Evolutionary conservation across 2,888 invertebrate genomes (phyloP).

Genomic region (Phlogophora meticulosa): DNA sequence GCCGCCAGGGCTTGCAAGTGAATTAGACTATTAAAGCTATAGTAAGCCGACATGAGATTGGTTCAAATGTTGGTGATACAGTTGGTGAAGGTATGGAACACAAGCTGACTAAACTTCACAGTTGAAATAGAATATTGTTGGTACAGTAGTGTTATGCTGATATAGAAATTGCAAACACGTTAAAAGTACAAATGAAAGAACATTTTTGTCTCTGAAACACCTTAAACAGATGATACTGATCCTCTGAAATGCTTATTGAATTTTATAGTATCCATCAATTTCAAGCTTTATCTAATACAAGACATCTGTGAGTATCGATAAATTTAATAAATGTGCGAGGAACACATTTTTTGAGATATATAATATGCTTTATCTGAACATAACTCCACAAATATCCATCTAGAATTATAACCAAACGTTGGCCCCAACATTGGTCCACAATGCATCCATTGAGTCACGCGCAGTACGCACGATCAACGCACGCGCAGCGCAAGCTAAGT

Average conservation of each 20-base stretch:
- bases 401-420: slow-evolving; percentile 31
- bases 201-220: slow-evolving; percentile 22
- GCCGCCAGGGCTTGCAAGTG: slow-evolving; percentile 77
- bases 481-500: slow-evolving; percentile 85
- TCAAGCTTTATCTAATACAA: slow-evolving; percentile 1
- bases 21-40: slow-evolving; percentile 78
- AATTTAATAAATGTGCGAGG: background rate
- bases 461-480: slow-evolving; percentile 81
- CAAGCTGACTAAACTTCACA: background rate
- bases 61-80: slow-evolving; percentile 56
- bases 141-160: too few species aligned
- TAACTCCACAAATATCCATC: background rate
- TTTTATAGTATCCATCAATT: slow-evolving; percentile 21
- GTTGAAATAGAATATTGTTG: background rate
- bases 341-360: background rate
- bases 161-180: too few species aligned
- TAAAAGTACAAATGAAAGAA: too few species aligned
- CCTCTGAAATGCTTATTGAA: slow-evolving; percentile 10
- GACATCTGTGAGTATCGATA: slow-evolving; percentile 1
- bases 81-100: slow-evolving; percentile 29
- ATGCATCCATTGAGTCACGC: slow-evolving; percentile 77
- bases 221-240: background rate
- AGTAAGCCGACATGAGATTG: slow-evolving; percentile 58
- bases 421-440: slow-evolving; percentile 52
- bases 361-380: too few species aligned